A percentile compares a stretch with the other conserved stretches of the same genome.
Conservation (phyloP, 2,797 vertebrate species). For the Antrozous pallidus region DNA sequence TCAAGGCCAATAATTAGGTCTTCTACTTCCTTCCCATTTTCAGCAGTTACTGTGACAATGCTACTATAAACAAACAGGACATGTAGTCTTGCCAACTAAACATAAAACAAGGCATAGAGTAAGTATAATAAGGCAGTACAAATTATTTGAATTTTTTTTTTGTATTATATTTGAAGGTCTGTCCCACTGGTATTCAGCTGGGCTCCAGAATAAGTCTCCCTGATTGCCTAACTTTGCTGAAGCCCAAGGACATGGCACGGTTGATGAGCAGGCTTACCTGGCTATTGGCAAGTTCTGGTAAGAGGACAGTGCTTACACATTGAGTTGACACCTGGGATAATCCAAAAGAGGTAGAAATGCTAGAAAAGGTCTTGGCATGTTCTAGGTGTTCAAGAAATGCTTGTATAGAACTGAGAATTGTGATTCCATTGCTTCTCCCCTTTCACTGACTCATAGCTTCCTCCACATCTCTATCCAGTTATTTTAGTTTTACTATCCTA, state of each 20-base stretch:
- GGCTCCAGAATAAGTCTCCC: not conserved
- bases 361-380: not conserved
- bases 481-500: not conserved
- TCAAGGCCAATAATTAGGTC: not conserved
- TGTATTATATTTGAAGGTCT: not conserved
- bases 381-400: not conserved
- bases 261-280: not conserved
- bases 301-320: not conserved
- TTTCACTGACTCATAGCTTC: not conserved
- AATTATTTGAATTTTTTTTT: not conserved
- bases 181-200: not conserved
- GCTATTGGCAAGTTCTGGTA: not conserved
- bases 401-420: not conserved
- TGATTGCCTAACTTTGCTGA: not conserved
- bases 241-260: conserved; percentile 32
- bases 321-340: not conserved
- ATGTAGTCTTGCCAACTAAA: not conserved
- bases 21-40: not conserved
- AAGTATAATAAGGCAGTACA: not conserved
- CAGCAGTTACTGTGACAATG: not conserved
- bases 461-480: not conserved
- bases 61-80: not conserved
- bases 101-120: not conserved
- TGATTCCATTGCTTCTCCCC: not conserved
- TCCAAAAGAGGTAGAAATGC: not conserved